Conservation (phyloP, 2,888 invertebrate species). For the Apodemia zela region DNA sequence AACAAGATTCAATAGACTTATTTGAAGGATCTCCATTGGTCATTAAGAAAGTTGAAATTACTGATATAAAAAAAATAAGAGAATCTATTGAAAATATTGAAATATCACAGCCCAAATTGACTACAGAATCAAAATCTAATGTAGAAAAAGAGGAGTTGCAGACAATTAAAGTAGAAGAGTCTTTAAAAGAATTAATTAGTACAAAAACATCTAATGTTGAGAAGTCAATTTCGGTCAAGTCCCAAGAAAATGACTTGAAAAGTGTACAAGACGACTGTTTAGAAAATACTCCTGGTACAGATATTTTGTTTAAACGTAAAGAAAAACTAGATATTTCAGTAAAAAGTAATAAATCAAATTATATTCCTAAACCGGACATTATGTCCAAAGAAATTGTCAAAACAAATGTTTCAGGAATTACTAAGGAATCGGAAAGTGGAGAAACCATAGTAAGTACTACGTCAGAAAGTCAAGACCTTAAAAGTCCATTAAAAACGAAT, state of each 20-base stretch:
- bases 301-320: not conserved
- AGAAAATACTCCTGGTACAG: not conserved
- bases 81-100: conserved; percentile 32
- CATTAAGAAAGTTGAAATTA: conserved; percentile 27
- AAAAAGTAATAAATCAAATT: not conserved
- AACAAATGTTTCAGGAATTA: not conserved
- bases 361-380: not conserved
- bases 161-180: not conserved
- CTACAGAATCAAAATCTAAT: not conserved
- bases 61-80: conserved; percentile 34
- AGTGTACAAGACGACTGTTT: not conserved
- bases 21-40: conserved; percentile 49
- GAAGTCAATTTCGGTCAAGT: not conserved
- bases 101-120: not conserved
- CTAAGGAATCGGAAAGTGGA: not conserved
- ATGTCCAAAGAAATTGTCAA: not conserved
- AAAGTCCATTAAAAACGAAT: not conserved
- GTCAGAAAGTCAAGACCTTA: not conserved
- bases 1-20: conserved; percentile 53
- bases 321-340: not conserved
- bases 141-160: not conserved
- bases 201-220: not conserved
- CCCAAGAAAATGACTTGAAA: not conserved
- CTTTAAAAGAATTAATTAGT: not conserved
- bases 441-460: not conserved